Conservation (phyloP, 1,140 invertebrate genomes). For the Drosophila simulans region DNA sequence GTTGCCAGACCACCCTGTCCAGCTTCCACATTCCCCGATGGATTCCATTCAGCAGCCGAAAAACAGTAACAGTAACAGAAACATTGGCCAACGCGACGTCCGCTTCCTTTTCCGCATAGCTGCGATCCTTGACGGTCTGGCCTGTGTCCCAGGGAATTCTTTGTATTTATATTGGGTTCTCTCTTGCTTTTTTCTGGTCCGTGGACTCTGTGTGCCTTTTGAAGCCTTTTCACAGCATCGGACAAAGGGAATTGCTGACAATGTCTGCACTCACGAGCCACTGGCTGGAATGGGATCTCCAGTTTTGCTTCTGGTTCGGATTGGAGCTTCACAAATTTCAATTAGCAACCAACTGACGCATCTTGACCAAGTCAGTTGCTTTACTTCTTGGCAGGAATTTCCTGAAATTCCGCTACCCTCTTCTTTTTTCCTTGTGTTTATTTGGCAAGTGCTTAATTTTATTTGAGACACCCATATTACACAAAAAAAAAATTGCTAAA, state of each 20-base stretch:
- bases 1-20: slow-evolving; percentile 5
- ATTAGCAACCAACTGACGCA: slow-evolving; percentile 53
- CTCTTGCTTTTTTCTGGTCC: neutral
- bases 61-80: slow-evolving; percentile 32
- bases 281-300: neutral
- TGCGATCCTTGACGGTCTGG: slow-evolving; percentile 39
- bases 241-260: slow-evolving; percentile 72
- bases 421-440: neutral
- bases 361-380: slow-evolving; percentile 40
- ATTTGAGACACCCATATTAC: slow-evolving; percentile 25
- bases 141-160: slow-evolving; percentile 41
- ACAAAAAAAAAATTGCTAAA: neutral
- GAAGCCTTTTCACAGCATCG: slow-evolving; percentile 77
- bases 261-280: slow-evolving; percentile 37
- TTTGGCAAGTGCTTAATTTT: slow-evolving; percentile 55
- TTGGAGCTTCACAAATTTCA: slow-evolving; percentile 73
- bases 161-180: slow-evolving; percentile 41
- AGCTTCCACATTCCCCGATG: slow-evolving; percentile 30
- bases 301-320: neutral
- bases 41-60: slow-evolving; percentile 44
- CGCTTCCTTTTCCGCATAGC: slow-evolving; percentile 69
- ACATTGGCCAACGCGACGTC: slow-evolving; percentile 78
- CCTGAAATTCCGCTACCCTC: neutral
- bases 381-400: slow-evolving; percentile 7
- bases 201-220: slow-evolving; percentile 44